Conservation (phyloP, 2,797 vertebrate genomes). For the Arctocebus calabarensis region DNA sequence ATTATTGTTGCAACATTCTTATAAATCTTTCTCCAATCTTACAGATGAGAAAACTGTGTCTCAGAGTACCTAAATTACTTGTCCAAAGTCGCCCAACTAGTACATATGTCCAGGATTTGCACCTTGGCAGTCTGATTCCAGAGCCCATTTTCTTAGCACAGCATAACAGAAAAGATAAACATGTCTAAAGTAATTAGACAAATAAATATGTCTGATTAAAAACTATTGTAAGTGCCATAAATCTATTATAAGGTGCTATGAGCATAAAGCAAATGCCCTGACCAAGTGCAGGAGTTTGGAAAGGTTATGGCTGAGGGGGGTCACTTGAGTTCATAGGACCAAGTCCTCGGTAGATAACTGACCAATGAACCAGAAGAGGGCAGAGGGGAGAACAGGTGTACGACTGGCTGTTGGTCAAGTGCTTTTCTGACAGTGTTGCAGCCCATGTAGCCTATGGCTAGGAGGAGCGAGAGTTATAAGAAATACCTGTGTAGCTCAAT, state of each 20-base stretch:
- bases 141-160: not conserved
- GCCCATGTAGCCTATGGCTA: too few species aligned
- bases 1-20: not conserved
- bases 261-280: not conserved
- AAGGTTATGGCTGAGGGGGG: not conserved
- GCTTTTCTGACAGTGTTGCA: not conserved
- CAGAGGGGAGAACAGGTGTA: not conserved
- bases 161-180: not conserved
- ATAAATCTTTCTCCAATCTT: not conserved
- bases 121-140: not conserved
- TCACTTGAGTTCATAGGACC: not conserved
- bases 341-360: not conserved
- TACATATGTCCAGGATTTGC: not conserved
- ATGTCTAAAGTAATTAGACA: slow-evolving; percentile 4
- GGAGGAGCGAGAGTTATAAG: too few species aligned
- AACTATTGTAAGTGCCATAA: not conserved
- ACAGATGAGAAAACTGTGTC: slow-evolving; percentile 12
- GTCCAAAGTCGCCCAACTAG: not conserved
- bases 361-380: not conserved
- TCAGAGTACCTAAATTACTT: not conserved
- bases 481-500: too few species aligned
- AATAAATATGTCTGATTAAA: not conserved
- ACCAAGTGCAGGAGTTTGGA: not conserved
- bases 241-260: not conserved
- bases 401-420: not conserved